Conservation (phyloP, 1,140 invertebrate genomes). For the Coboldia fuscipes region DNA sequence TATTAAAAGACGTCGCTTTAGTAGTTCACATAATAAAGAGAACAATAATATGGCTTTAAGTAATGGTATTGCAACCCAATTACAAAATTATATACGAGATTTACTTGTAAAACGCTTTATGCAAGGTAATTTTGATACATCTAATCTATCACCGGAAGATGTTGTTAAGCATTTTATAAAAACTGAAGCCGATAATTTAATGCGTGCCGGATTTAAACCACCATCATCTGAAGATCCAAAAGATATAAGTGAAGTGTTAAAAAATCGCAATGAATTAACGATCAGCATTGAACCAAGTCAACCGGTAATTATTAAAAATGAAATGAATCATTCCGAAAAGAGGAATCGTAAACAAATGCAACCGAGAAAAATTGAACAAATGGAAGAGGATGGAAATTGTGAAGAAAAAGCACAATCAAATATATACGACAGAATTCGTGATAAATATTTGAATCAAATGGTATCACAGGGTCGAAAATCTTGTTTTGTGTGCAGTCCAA, state of each 20-base stretch:
- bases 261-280: too few relatives aligned
- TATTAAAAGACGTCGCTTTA: neutral
- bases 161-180: neutral
- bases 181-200: neutral
- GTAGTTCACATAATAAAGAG: neutral
- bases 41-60: neutral
- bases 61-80: neutral
- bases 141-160: neutral
- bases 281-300: too few relatives aligned
- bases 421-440: slow-evolving; percentile 11
- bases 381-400: slow-evolving; percentile 9
- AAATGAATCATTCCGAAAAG: neutral
- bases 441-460: slow-evolving; percentile 17
- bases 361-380: slow-evolving; percentile 18
- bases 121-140: neutral
- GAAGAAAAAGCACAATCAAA: neutral
- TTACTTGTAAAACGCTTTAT: neutral
- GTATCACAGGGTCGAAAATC: slow-evolving; percentile 12
- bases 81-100: neutral
- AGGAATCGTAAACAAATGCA: slow-evolving; percentile 19
- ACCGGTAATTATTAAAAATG: neutral
- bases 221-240: too few relatives aligned
- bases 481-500: slow-evolving; percentile 9
- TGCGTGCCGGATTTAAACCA: too few relatives aligned
- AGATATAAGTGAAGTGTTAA: too few relatives aligned